These are phyloP conservation scores for Drosophila pseudotakahashii DNA, from an alignment of 2,888 invertebrate species.

Conservation along the genomic window DNA sequence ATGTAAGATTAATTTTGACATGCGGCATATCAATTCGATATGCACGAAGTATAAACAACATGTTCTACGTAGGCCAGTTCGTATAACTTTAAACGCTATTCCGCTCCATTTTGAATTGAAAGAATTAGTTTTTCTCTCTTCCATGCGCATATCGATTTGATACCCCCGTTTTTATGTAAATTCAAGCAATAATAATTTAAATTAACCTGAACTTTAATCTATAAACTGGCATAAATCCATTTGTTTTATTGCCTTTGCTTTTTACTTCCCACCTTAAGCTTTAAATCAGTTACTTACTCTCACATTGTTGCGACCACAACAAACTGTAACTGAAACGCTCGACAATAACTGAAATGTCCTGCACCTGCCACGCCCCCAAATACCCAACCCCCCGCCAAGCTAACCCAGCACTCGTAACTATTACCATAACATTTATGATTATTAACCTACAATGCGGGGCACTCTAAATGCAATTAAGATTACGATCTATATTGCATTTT, in stretches of 20 bases:
- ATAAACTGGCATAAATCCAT: conserved; percentile 11
- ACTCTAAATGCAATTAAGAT: conserved; percentile 80
- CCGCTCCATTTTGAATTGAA: too few species aligned
- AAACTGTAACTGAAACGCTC: conserved; percentile 43
- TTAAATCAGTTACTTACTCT: conserved; percentile 31
- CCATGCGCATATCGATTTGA: too few species aligned
- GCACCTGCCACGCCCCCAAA: conserved; percentile 13
- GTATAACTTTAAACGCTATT: too few species aligned
- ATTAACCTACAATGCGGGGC: conserved; percentile 80
- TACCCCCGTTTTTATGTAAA: too few species aligned
- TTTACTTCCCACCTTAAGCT: neutral
- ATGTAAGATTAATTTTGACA: too few species aligned
- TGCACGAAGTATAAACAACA: too few species aligned
- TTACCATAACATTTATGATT: conserved; percentile 80
- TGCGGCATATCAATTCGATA: too few species aligned
- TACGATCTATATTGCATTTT: conserved; percentile 71
- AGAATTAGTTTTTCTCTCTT: too few species aligned
- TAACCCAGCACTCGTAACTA: conserved; percentile 50
- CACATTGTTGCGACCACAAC: conserved; percentile 52
- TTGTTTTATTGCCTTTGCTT: conserved; percentile 51
- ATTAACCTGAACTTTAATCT: neutral
- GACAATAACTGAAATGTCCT: conserved; percentile 30
- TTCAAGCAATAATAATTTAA: too few species aligned
- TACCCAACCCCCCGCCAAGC: neutral
- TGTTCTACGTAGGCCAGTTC: too few species aligned